Base-by-base conservation (phyloP, 2,888 invertebrate genomes). In the Sericinus montela region DNA sequence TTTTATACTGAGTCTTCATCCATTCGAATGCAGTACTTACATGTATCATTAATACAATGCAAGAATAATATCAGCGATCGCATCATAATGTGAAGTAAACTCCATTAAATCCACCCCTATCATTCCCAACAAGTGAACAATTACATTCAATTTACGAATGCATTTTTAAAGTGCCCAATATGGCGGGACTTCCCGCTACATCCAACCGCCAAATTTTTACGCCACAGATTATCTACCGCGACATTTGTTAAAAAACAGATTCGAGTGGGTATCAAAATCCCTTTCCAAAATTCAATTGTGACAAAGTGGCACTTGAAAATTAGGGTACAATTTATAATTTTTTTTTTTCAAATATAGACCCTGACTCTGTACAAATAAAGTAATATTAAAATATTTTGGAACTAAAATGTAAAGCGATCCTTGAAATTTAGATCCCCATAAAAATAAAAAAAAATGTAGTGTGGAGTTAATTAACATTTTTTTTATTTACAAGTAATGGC, bases 91-190 rank as follows among this genome's bases (percentile, higher is more conserved):
- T 37, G 45, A 56, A 54, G 54, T 54, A 55, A 50, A 45, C 38
- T 46, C 48, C 52, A 45, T 39, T 44, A 59, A 59, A 60, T 53
- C 64, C 58, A 69, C 70, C 76, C 75, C 75, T 65, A 65, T 61
- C 48, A 61, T 67, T 25, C 67, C 66, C 84, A 85, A 86, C 86
- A 69, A 86, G 80, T 80, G 83, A 86, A 89, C 89, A 89, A 89
- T 89, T 86, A 87, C 81, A 81, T 88, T 88, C 87, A 88, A 88
- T 89, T 89, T 81, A 80, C 75, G 66, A 73, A 82, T 76, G 78
- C 75, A 80, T 82, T 80, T 86, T 86, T 85, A 82, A 85, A 84
- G 83, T 80, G 75, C 67, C 67, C 83, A 80, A 78, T 80, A 79
- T 79, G 80, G 79, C 70, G 59, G 28, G 51, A 53, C 59, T 65